Base-by-base conservation (phyloP, 2,888 invertebrate genomes). In the Tetanocera ferruginea region DNA sequence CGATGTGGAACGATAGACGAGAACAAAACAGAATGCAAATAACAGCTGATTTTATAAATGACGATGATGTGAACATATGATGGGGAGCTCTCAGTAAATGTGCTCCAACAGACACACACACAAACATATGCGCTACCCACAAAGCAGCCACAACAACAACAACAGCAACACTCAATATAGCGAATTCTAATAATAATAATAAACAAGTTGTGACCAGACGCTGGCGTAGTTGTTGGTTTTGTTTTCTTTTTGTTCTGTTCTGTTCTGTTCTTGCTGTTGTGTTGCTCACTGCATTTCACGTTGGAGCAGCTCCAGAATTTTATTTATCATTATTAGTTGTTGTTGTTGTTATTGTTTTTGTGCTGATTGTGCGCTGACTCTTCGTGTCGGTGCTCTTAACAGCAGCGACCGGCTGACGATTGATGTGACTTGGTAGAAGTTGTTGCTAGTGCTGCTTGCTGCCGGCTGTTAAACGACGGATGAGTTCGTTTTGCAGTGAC, bases 21-120 rank as follows among this genome's bases (percentile, higher is more conserved):
- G 51, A 43, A 23, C 69, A 60, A 69, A 17, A 49, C 37, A 14
- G 37, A 64, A 60, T 75, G 69, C 34, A 66, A 66, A 64, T 60
- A 79, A 79, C 79, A 79, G 79, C 77, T 79, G 79, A 77, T 79
- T 74, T 72, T 57, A 52, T 19, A 37, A 73, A 78, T 78, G 69
- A 75, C 64, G 49, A 70, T 67, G 34, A 11, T 23, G 17, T n/a
- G 34, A 66, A 43, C 70, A 70, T 31, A 70, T 70, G 70, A 70
- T 55, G 28, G 55, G 23, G n/a, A 55, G 23, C 28, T 25, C 43
- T 17, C 73, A 3, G 62, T 25, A 43, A 17, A 49, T 1, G 43
- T 1, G 43, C 43, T 43, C 43, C 43, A 43, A 11, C 43, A 43
- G 43, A 43, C 43, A 43, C 43, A 43, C 43, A 43, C 25, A 23